These are phyloP conservation scores for Calcarius ornatus DNA, from an alignment of 2,113 vertebrate species.

Conservation along the genomic window DNA sequence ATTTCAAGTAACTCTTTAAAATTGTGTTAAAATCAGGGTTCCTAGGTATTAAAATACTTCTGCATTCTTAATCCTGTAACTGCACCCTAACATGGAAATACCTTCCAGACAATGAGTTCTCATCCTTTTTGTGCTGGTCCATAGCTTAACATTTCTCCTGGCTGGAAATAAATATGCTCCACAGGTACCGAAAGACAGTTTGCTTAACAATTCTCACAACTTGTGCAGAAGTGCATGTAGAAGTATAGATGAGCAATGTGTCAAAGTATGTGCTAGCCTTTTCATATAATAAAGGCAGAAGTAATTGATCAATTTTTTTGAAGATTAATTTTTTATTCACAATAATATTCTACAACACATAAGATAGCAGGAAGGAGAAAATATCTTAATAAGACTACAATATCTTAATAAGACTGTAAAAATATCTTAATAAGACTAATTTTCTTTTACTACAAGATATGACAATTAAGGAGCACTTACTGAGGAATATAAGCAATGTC, in stretches of 20 bases:
- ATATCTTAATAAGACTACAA: background rate
- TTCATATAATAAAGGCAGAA: background rate
- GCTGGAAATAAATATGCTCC: slow-evolving; percentile 12
- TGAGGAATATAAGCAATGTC: background rate
- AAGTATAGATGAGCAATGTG: background rate
- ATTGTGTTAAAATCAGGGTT: background rate
- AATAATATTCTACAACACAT: background rate
- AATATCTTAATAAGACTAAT: background rate
- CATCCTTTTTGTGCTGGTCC: background rate
- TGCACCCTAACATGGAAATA: background rate
- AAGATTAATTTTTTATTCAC: background rate
- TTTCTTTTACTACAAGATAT: background rate
- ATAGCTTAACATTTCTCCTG: background rate
- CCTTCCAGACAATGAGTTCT: background rate
- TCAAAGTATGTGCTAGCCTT: background rate
- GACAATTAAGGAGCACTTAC: background rate
- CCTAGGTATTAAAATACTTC: background rate
- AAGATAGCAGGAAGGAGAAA: background rate
- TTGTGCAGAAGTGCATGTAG: background rate
- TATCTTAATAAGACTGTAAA: background rate
- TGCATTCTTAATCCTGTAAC: background rate
- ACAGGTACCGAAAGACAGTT: background rate
- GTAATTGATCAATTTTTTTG: background rate
- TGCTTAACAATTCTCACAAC: background rate
- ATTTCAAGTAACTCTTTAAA: background rate